Evolutionary conservation across 92 coral and sea anemone species (phyloP), one percentile per base, ranked within the genome.

Genomic region (Hydrozoanthus gracilis): DNA sequence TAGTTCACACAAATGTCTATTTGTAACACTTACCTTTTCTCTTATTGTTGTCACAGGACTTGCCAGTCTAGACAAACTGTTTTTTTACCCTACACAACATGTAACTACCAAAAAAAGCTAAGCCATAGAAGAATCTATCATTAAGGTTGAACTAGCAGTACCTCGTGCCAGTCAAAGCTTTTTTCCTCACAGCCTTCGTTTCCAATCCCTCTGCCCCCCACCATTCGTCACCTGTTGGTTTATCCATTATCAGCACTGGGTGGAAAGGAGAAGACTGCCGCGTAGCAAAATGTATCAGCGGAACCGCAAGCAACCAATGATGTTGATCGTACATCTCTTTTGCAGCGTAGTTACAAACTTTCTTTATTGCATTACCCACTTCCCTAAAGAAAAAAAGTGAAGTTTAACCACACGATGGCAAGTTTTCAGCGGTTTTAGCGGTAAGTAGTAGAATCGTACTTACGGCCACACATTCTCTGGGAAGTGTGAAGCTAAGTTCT

Each of bases 181-280:
- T 64, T 1, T 88, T 49, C 51, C 77, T 73, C 52, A 45, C 79
- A 17, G 72, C 18, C 47, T 82, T 71, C 9, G 77, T 44, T 8
- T 47, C 68, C 17, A 88, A 44, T 14, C 91, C 91, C 71, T 75
- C 78, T 76, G 87, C 84, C 39, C 78, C 79, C 91, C 87, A 88
- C 68, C 71, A 82, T 6, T 18, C 17, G 47, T 82, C 80, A 58
- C 14, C 47, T 20, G 47, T 74, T 18, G 82, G 72, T 82, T 83
- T 75, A 51, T 20, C 91, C 65, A 77, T 70, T 15, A 60, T 20
- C 39, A 83, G 12, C 15, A 73, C 91, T 2, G 71, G 20, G 47
- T 76, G 49, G 71, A 82, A 88, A 44, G 91, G 91, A 49, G 50
- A 8, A 2, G 91, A 74, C 77, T 74, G 62, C 6, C 72, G 72